phyloP scores from a whole-genome alignment of 2,113 vertebrate species.

The Scopus umbretta region DNA sequence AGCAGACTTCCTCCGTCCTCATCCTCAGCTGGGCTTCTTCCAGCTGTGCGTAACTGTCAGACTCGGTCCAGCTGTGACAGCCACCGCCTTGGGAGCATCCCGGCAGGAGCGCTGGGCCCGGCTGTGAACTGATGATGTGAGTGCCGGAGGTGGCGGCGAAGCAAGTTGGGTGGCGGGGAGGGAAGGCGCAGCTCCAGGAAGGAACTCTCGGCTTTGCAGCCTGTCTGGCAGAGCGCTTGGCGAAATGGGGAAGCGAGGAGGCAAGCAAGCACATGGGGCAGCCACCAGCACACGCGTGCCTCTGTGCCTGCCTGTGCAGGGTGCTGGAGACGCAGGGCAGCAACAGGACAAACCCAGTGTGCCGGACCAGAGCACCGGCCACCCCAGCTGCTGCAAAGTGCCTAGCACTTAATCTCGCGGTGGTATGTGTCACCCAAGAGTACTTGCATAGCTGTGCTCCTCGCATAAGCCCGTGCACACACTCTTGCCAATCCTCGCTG shows the following conservation, averaged over 20 bases:
- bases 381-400: neutral
- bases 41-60: neutral
- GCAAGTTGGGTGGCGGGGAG: neutral
- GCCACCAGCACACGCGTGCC: neutral
- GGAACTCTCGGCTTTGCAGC: neutral
- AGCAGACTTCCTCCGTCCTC: neutral
- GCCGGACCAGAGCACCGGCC: fast-evolving
- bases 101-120: neutral
- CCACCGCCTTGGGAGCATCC: neutral
- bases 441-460: neutral
- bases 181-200: neutral
- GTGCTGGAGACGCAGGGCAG: neutral
- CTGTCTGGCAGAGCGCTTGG: neutral
- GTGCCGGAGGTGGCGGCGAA: neutral
- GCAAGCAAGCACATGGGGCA: neutral
- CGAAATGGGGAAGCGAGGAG: fast-evolving
- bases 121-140: neutral
- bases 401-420: fast-evolving
- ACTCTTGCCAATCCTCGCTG: fast-evolving
- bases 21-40: neutral
- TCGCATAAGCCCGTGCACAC: fast-evolving
- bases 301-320: neutral
- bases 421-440: neutral
- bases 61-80: neutral
- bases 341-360: fast-evolving